These are phyloP conservation scores for Acanthis flammea DNA, from an alignment of 2,797 vertebrate species.

Conservation along the genomic window DNA sequence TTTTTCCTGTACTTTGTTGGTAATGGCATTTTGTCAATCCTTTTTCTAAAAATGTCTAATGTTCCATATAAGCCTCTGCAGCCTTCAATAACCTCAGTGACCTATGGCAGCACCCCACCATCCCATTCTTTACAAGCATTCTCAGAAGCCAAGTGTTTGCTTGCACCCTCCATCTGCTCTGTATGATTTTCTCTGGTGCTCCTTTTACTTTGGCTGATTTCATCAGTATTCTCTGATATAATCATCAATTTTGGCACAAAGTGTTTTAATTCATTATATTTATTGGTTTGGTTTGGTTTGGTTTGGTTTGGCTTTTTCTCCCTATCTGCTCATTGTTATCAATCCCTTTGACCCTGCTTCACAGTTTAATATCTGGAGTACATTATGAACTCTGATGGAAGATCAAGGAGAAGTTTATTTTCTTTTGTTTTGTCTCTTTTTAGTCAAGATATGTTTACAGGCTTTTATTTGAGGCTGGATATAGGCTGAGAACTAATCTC, in stretches of 20 bases:
- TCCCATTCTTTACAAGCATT: not conserved
- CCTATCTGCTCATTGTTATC: not conserved
- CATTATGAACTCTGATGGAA: not conserved
- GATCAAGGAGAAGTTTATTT: not conserved
- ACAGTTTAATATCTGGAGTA: not conserved
- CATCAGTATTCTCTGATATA: not conserved
- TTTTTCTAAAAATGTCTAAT: not conserved
- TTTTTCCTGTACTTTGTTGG: not conserved
- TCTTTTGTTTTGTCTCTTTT: not conserved
- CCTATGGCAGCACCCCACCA: not conserved
- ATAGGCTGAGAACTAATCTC: not conserved
- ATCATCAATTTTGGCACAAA: not conserved
- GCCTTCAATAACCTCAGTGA: not conserved
- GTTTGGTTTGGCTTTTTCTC: accelerated
- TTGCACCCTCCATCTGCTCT: not conserved
- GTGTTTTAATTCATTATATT: not conserved
- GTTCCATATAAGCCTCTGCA: not conserved
- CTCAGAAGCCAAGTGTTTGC: not conserved
- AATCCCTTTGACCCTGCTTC: not conserved
- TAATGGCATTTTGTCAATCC: not conserved
- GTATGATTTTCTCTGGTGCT: not conserved
- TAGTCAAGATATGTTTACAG: not conserved
- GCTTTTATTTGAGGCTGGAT: not conserved
- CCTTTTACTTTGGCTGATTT: not conserved
- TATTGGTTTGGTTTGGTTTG: not conserved